A percentile compares a stretch with the other conserved stretches of the same genome.
Conservation (phyloP, 2,113 vertebrate genomes). For the Eulemur rufifrons region DNA sequence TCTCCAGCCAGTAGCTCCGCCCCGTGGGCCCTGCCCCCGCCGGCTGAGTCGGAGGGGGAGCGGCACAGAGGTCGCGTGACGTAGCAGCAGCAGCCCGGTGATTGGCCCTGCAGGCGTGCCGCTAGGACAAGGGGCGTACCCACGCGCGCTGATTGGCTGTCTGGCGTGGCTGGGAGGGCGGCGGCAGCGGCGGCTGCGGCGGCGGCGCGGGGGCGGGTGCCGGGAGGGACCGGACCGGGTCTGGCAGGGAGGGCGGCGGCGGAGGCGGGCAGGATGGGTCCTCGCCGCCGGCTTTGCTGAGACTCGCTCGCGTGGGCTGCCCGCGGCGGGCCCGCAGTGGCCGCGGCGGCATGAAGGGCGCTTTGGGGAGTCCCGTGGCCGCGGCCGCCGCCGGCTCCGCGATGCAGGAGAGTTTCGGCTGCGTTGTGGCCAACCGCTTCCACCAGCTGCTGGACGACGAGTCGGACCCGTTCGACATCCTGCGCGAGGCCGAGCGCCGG, state of each 20-base stretch:
- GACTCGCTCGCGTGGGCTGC: not conserved
- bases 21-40: not conserved
- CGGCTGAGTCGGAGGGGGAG: not conserved
- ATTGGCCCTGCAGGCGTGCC: not conserved
- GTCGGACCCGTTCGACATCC: slow-evolving; percentile 91
- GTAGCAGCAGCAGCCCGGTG: not conserved
- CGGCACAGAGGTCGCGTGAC: slow-evolving; percentile 7
- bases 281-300: not conserved
- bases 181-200: not conserved
- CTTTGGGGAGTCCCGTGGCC: slow-evolving; percentile 72
- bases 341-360: slow-evolving; percentile 80
- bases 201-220: not conserved
- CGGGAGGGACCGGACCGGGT: not conserved
- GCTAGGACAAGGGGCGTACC: not conserved
- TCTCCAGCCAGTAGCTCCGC: not conserved
- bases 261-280: slow-evolving; percentile 37
- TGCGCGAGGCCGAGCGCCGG: slow-evolving; percentile 84
- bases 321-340: not conserved
- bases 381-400: slow-evolving; percentile 70
- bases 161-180: not conserved
- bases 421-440: slow-evolving; percentile 92
- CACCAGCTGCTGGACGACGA: slow-evolving; percentile 92
- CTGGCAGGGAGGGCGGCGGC: not conserved
- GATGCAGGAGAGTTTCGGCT: slow-evolving; percentile 88
- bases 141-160: not conserved